phyloP scores from a whole-genome alignment of 2,113 vertebrate species.

The Poeciliopsis retropinna region DNA sequence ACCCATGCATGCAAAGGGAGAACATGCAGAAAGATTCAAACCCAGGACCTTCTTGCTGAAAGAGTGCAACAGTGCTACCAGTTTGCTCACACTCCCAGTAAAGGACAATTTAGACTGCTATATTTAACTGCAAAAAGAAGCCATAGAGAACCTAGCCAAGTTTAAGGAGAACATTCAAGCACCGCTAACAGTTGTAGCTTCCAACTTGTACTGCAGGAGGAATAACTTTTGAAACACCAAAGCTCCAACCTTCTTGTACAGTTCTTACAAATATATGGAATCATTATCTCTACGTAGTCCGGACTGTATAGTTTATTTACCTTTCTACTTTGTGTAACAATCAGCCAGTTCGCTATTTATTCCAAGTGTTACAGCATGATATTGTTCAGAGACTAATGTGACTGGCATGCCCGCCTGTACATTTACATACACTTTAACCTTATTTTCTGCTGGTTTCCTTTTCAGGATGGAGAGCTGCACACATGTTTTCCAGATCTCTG shows the following conservation, averaged over 20 bases:
- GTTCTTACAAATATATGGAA: background rate
- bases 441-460: background rate
- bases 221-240: too few relatives aligned
- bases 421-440: background rate
- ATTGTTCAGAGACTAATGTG: background rate
- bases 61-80: too few relatives aligned
- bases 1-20: too few relatives aligned
- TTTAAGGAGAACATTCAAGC: background rate
- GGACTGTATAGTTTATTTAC: background rate
- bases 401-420: background rate
- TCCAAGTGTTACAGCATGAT: background rate
- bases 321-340: too few relatives aligned
- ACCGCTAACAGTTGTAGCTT: background rate
- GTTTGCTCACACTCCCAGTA: too few relatives aligned
- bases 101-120: background rate
- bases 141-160: too few relatives aligned
- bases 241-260: too few relatives aligned
- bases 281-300: background rate
- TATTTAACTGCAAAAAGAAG: too few relatives aligned
- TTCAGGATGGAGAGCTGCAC: slow-evolving; percentile 62
- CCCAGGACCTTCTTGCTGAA: too few relatives aligned
- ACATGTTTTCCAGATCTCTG: slow-evolving; percentile 80
- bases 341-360: background rate
- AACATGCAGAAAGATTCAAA: too few relatives aligned
- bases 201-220: too few relatives aligned